Evolutionary conservation across 1,140 invertebrate genomes (phyloP).

Genomic region (Triops cancriformis): DNA sequence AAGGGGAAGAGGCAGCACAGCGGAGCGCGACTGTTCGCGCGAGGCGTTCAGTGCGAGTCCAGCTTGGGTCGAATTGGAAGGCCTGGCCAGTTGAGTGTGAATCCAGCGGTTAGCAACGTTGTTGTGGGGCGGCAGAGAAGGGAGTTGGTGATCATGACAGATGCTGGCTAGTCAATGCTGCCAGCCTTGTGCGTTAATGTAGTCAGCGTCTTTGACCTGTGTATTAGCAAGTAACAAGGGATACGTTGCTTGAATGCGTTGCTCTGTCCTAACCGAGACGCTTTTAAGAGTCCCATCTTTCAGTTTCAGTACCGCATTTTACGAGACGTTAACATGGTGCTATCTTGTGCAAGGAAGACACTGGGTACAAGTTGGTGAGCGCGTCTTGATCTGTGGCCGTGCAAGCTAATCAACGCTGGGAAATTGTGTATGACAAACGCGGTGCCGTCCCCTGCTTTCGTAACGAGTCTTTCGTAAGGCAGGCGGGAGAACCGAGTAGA

Average conservation of each 20-base stretch:
- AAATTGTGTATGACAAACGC: neutral
- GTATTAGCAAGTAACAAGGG: neutral
- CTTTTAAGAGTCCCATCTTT: neutral
- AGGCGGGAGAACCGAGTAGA: neutral
- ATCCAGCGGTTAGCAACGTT: neutral
- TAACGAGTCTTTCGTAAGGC: neutral
- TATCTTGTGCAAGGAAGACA: neutral
- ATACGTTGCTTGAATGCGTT: neutral
- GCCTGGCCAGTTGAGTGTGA: neutral
- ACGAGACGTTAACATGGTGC: neutral
- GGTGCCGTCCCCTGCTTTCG: neutral
- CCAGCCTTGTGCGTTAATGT: neutral
- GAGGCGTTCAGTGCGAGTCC: neutral
- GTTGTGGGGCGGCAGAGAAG: neutral
- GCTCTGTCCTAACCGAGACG: neutral
- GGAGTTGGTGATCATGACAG: neutral
- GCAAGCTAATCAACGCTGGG: neutral
- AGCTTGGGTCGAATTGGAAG: conserved; percentile 1
- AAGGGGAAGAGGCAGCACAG: neutral
- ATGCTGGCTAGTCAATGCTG: neutral
- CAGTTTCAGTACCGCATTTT: neutral
- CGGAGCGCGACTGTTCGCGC: neutral
- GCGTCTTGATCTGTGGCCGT: neutral
- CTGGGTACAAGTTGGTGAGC: no score
- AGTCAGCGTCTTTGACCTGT: neutral